These are phyloP conservation scores for Pseudotriccus pelzelni DNA, from an alignment of 2,797 vertebrate species.

Conservation along the genomic window DNA sequence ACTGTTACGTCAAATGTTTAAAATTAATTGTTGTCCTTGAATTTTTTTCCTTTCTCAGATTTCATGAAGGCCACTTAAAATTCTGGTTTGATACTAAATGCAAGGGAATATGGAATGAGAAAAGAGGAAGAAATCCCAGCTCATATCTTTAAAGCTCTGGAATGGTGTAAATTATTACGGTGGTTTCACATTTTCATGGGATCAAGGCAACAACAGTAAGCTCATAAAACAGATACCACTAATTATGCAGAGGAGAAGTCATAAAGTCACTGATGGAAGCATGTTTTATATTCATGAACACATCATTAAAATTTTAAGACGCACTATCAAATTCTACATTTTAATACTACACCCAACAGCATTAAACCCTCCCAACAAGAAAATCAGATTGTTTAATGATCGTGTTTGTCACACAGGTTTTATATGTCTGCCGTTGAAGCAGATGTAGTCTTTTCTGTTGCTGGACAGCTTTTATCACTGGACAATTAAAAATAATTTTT, in stretches of 20 bases:
- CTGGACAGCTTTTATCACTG: conserved; percentile 52
- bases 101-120: background rate
- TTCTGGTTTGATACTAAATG: background rate
- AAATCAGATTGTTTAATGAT: conserved; percentile 83
- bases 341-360: conserved; percentile 80
- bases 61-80: background rate
- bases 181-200: conserved; percentile 82
- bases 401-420: conserved; percentile 79
- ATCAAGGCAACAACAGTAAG: conserved; percentile 83
- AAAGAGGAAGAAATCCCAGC: conserved; percentile 40
- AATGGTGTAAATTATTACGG: conserved; percentile 82
- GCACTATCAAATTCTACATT: conserved; percentile 83
- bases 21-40: conserved; percentile 32
- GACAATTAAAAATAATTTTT: conserved; percentile 64
- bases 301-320: conserved; percentile 86
- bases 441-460: conserved; percentile 68
- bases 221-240: conserved; percentile 87
- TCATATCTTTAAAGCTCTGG: conserved; percentile 70
- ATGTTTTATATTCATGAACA: conserved; percentile 86
- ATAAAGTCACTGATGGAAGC: conserved; percentile 80
- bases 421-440: conserved; percentile 75
- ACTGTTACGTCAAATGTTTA: background rate
- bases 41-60: background rate
- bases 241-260: conserved; percentile 85
- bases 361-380: conserved; percentile 81